Evolutionary conservation across 2,797 vertebrate species (phyloP), one percentile per base, ranked within the genome.

Genomic region (Enteromius viviparus): DNA sequence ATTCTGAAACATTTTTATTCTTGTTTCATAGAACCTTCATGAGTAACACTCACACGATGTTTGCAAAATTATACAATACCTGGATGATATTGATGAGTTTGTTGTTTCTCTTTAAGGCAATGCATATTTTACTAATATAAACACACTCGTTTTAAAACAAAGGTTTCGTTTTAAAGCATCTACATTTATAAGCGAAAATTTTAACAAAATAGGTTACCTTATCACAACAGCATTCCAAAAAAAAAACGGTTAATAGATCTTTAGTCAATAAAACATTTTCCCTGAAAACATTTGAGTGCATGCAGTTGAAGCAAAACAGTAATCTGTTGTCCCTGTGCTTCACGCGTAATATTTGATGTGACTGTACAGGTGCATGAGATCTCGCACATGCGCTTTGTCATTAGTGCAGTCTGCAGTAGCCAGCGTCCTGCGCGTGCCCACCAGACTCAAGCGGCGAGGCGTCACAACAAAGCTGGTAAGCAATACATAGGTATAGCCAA

Each of bases 401-500:
- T 37, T 10, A 70, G 49, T 45, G 64, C 81, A 65, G 65, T 80
- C 87, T 86, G 86, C 86, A 87, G 83, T 68, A 58, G 40, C 76
- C 12, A 65, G 29, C 49, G 82, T 58, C 10, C 32, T 72, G 81
- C 85, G 81, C 78, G 65, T 80, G 78, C 75, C 40, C 85, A 82
- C 49, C 83, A 80, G 49, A 66, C 60, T 69, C 58, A 75, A 66
- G 58, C 84, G 40, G 32, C 69, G 34, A 64, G 64, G 77, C 83
- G 58, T 53, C 71, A 65, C 84, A 83, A 71, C 80, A 84, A 76
- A 83, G 32, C 77, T 85, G 86, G 82, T 87, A 86, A 88, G 87
- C 80, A 51, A 69, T 51, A 51, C 76, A 69, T 53, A 78, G 70
- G 65, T 72, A 66, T 19, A 26, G 10, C 14, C 53, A 51, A 78